Conservation (phyloP, 2,888 invertebrate genomes). For the Lathronympha strigana region DNA sequence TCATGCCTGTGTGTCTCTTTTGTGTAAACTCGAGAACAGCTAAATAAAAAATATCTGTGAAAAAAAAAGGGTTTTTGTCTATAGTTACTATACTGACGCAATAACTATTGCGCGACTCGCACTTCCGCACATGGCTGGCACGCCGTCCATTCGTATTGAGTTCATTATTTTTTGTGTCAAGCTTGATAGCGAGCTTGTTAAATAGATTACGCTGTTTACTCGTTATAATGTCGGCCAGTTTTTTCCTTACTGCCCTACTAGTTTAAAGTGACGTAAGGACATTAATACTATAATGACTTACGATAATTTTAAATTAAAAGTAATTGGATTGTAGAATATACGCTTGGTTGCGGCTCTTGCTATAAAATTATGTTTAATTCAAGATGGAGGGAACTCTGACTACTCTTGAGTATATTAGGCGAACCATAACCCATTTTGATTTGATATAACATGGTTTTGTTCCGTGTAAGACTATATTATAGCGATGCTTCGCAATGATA, state of each 20-base stretch:
- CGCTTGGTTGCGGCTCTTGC: conserved; percentile 3
- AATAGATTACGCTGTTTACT: conserved; percentile 41
- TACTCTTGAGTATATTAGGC: too few relatives aligned
- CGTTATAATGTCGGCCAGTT: conserved; percentile 37
- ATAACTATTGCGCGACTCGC: conserved; percentile 34
- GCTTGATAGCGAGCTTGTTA: conserved; percentile 47
- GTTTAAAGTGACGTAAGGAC: conserved; percentile 16
- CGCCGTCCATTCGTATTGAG: conserved; percentile 47
- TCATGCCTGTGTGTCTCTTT: too few relatives aligned
- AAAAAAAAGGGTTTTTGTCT: not conserved
- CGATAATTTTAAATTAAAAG: not conserved
- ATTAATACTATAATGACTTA: conserved; percentile 1
- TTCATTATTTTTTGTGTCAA: conserved; percentile 47
- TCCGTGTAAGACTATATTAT: not conserved
- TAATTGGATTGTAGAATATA: conserved; percentile 22
- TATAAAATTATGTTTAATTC: not conserved
- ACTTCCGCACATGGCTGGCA: conserved; percentile 52
- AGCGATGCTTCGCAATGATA: too few relatives aligned
- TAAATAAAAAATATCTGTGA: not conserved
- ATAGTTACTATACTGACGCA: not conserved
- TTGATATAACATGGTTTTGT: not conserved
- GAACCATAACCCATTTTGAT: not conserved
- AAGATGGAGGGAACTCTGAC: not conserved
- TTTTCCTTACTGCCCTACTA: conserved; percentile 25
- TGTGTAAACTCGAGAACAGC: too few relatives aligned